Base-by-base conservation (phyloP, 2,113 vertebrate species). In the Salvelinus alpinus region DNA sequence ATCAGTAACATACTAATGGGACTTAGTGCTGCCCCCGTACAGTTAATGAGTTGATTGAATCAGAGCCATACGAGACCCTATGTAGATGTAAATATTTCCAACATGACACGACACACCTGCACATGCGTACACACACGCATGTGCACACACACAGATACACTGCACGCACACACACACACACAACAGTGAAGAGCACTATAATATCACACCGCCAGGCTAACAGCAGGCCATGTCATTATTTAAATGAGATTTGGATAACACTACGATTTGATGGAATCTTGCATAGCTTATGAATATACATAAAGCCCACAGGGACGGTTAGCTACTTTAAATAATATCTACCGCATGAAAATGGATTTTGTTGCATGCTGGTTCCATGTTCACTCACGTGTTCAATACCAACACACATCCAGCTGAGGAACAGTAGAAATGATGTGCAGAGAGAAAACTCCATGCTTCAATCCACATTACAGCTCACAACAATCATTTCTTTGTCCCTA, bases 151-250 rank as follows among this genome's bases (percentile, higher is more conserved):
- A 57, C 54, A 44, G 77, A 78, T 29, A 31, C 57, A 29, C 54
- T 18, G 5, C 47, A 47, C 13, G 2, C 64, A 66, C 1, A 7
- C 64, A 3, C 64, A 75, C 29, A 75, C 64, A 75, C 29, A 75
- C n/a, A 70, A 22, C 18, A 38, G 24, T 1, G 20, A 47, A 13
- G 4, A 25, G 8, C 34, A 38, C 34, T 62, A 54, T 69, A 27
- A 66, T 29, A 47, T 51, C 31, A 62, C 67, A 79, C 74, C 14
- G 27, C 70, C 54, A 83, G 65, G 67, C 77, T 72, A 75, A 84
- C 54, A 24, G 70, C 24, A 47, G 70, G 72, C 54, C 68, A 76
- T 78, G 85, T 77, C 65, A 86, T 78, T 86, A 87, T 76, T 83
- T 7, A 76, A 84, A 81, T 71, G 29, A 77, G 70, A 62, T 79